Evolutionary conservation across 2,888 invertebrate species (phyloP), one percentile per base, ranked within the genome.

Genomic region (Hipparchia sbordonii): DNA sequence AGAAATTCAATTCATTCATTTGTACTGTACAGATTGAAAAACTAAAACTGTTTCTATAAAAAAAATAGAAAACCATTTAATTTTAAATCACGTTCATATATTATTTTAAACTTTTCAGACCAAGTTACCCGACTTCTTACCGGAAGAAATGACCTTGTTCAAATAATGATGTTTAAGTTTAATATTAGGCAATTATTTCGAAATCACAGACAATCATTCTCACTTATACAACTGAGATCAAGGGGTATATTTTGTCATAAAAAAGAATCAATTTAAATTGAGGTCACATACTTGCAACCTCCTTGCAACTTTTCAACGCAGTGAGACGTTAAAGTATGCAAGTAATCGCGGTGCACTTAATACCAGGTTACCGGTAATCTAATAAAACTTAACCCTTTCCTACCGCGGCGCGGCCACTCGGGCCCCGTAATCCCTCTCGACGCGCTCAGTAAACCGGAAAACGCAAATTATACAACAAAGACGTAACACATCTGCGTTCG

Each of bases 391-490:
- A 87, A 84, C 87, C 87, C 87, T 83, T 78, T 77, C 76, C 77
- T 74, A 73, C 77, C 77, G 78, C 78, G 77, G 23, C 23, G 23
- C 23, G 23, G 75, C 74, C 74, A 71, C 75, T 74, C 76, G 74
- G 77, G 75, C 76, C 79, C 77, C 79, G 78, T 88, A 86, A 90
- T 90, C 84, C 87, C 82, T 80, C 85, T 89, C 88, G 92, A 92
- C 92, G 89, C 86, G 84, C 84, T 82, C 92, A 91, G 76, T 91
- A 89, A 89, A 89, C 92, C 91, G 92, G 93, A 92, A 93, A 89
- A 88, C 90, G 90, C 91, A 89, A 92, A 92, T 92, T 91, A 88
- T 87, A 89, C 92, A 93, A 93, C 93, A 93, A 93, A 93, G 91
- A 89, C 85, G 86, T 87, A 86, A 90, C 90, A 91, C 92, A 93